Evolutionary conservation across 37 sponge, comb jelly and placozoan species (phyloP).

Genomic region (Diacarnus erythraeanus): DNA sequence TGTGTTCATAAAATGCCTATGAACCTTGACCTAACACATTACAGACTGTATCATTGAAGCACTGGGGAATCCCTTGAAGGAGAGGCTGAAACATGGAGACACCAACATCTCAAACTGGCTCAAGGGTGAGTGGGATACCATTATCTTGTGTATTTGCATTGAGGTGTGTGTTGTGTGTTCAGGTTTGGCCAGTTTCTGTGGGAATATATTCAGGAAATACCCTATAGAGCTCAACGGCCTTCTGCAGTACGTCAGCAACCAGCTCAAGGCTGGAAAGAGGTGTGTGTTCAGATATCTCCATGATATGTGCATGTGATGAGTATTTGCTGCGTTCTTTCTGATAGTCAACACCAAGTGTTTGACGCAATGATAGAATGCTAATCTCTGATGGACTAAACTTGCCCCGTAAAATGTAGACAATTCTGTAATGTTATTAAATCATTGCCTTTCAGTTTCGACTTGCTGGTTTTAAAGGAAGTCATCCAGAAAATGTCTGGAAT

Average conservation of each 20-base stretch:
- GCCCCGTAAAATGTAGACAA: no score
- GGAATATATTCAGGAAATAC: conserved; percentile 94
- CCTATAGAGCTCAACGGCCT: conserved; percentile 85
- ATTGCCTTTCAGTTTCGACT: conserved; percentile 73
- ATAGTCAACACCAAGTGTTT: no score
- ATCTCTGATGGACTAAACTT: no score
- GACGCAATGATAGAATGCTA: no score
- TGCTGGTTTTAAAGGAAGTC: conserved; percentile 96
- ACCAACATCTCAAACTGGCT: conserved; percentile 96
- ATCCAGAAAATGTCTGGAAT: conserved; percentile 96
- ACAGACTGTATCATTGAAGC: conserved; percentile 96
- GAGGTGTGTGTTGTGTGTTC: no score
- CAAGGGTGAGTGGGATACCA: conserved; percentile 48
- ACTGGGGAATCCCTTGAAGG: conserved; percentile 89
- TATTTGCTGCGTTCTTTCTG: neutral
- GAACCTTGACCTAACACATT: neutral
- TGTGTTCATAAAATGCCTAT: neutral
- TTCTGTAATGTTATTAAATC: neutral
- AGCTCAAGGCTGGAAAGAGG: conserved; percentile 97
- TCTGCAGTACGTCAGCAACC: conserved; percentile 95
- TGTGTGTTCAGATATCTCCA: conserved; percentile 8
- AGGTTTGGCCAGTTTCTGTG: conserved; percentile 93
- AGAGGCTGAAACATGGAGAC: conserved; percentile 93
- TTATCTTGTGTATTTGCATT: neutral
- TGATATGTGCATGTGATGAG: neutral